Evolutionary conservation across 1,140 invertebrate genomes (phyloP), one percentile per base, ranked within the genome.

Genomic region (Hormaphis cornu): DNA sequence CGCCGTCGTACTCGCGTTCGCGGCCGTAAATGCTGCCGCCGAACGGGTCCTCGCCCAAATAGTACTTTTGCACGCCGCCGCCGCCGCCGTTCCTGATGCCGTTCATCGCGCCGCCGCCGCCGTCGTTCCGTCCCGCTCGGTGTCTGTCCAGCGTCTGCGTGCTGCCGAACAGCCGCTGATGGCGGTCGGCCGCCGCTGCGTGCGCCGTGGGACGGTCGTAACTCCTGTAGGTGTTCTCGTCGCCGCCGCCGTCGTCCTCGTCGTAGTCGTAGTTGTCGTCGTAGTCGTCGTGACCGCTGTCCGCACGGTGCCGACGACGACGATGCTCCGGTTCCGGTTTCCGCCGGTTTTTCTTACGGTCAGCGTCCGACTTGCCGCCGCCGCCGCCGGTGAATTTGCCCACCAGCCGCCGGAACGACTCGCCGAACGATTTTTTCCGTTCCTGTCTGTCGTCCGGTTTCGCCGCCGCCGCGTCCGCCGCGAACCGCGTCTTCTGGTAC

Each of bases 11-110:
- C 74, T 89, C 88, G 74, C 87, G 88, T 76, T 90, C 88, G 70
- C 86, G 82, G 35, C 87, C 87, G 76, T 89, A 89, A 73, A 89
- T 87, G 75, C 85, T 88, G 69, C 87, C 87, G 30, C 83, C 86
- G 76, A 89, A 90, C 5, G 89, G 88, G 81, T 90, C 88, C 78
- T 91, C 88, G 12, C 89, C 89, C 40, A 90, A 80, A 76, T 91
- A 90, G 77, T 89, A 91, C 69, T 86, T 83, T 74, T 89, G 87
- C 46, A 85, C 78, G 16, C 73, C 73, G n/a, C 52, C 70, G 48
- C 73, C 59, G 37, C 76, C 42, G 26, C 18, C 12, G 9, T 14
- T 33, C 7, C 3, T 30, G 53, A 69, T 71, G 56, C n/a, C 69
- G 73, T 61, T 59, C 35, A 12, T 33, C n/a, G 35, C 4, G 44